A percentile compares a stretch with the other conserved stretches of the same genome.
Evolutionary conservation across 2,888 invertebrate species (phyloP).

Genomic region (Leptothorax acervorum): DNA sequence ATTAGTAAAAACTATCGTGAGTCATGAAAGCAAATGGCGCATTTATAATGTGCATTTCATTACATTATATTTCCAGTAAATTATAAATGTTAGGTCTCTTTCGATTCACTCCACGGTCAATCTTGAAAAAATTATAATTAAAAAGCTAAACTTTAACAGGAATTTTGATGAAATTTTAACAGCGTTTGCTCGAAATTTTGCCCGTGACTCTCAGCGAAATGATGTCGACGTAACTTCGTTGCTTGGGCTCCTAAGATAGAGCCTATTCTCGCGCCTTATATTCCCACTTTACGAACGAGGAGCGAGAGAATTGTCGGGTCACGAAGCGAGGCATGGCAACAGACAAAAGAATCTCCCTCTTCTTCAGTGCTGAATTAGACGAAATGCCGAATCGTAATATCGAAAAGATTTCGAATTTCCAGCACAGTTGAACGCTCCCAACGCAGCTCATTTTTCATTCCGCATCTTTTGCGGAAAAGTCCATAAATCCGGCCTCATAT

Average conservation of each 20-base stretch:
- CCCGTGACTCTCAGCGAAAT: neutral
- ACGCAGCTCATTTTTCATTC: constrained; percentile 38
- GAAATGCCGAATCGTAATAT: constrained; percentile 43
- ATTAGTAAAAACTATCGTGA: neutral
- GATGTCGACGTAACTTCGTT: constrained; percentile 38
- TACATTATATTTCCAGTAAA: neutral
- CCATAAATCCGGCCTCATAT: constrained; percentile 66
- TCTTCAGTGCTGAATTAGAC: neutral
- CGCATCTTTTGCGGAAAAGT: constrained; percentile 42
- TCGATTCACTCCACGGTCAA: neutral
- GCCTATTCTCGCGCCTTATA: constrained; percentile 42
- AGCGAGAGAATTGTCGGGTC: constrained; percentile 30
- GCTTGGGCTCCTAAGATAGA: constrained; percentile 42
- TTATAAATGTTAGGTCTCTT: neutral
- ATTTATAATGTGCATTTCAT: neutral
- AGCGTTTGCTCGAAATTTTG: constrained; percentile 23
- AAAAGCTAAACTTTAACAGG: constrained; percentile 3
- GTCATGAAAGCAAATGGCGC: neutral
- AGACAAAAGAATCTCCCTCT: neutral
- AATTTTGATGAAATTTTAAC: constrained; percentile 42
- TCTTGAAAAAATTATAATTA: neutral
- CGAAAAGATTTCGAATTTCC: constrained; percentile 22
- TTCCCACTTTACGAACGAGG: constrained; percentile 33
- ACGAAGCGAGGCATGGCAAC: constrained; percentile 5
- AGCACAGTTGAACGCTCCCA: constrained; percentile 12